Evolutionary conservation across 2,797 vertebrate species (phyloP), one percentile per base, ranked within the genome.

Genomic region (Euphonia xanthogaster): DNA sequence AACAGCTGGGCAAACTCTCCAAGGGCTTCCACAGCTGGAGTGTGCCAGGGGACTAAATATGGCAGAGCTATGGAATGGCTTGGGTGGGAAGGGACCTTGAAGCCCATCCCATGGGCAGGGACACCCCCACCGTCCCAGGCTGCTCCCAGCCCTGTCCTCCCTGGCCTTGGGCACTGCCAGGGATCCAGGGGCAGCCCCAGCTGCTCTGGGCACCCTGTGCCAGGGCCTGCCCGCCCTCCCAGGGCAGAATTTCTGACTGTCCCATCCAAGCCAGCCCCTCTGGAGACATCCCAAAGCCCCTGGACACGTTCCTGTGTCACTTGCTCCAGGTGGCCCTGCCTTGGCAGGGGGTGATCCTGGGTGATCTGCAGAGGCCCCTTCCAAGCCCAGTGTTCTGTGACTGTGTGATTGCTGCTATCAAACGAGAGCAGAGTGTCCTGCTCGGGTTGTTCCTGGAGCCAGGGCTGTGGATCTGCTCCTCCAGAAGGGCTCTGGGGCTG

Each of bases 401-500:
- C 5, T 35, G 30, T 21, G 22, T 24, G 62, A 2, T 37, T 85
- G 66, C 24, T 81, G 74, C n/a, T 91, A 28, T 1, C 57, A 6
- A 2, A 23, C 0, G 3, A 35, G 70, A 8, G 3, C 28, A 5
- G 42, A 2, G 3, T 1, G 25, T 40, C 50, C 30, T 51, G 3
- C 17, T 28, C 3, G 1, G 1, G 54, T 3, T 2, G 39, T 47
- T 8, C 2, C 5, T 18, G 33, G 1, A 30, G 44, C 61, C 39
- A 1, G 30, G 78, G 31, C 9, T 13, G 3, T 6, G 63, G 88
- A 14, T 92, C 65, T 35, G 40, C 24, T 14, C 33, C 51, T 57
- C 0, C 51, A 28, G 62, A 35, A 58, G 82, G 55, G 6, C 40
- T 21, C 24, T 6, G 72, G 54, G 78, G 37, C 73, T n/a, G 87